Base-by-base conservation (phyloP, 1,140 invertebrate species). In the Tetramorium parvispinum region DNA sequence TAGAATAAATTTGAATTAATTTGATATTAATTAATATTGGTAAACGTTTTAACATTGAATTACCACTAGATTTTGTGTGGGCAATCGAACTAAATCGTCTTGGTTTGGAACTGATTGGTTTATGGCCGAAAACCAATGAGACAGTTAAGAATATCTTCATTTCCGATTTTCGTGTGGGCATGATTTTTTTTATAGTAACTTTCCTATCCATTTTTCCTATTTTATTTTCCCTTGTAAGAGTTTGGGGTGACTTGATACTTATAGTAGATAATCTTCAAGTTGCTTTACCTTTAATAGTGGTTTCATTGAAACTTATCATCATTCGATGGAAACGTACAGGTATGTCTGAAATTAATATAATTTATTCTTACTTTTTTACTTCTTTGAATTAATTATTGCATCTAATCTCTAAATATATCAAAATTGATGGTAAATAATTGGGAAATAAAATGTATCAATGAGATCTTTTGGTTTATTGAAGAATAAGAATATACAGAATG, bases 21-120 rank as follows among this genome's bases (percentile, higher is more conserved):
- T 18, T 49, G 11, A 21, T 21, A 24, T 73, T 53, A 32, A 32
- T 32, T 6, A 37, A 40, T 78, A 27, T 57, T 49, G 7, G 11
- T 4, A 77, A 77, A 77, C 6, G 32, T 65, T 49, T 16, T 49
- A 8, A 65, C 43, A 10, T 16, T 32, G 0, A 32, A 27, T 32
- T 32, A 32, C 3, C 11, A 16, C 0, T 81, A 88, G 87, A 88
- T 53, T 88, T 73, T 40, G 21, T 78, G 18, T 88, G 87, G 87
- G 87, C 85, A 0, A 7, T 88, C 8, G 75, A 53, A 24, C 21
- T 88, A 32, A 81, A 86, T 66, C 83, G 66, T 6, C 13, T 21
- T 4, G 18, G 75, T 55, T 73, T 86, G 13, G 18, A 57, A 4
- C 0, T 75, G 1, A n/a, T 86, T 5, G 85, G 87, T 68, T 53